A percentile compares a stretch with the other conserved stretches of the same genome.
These are phyloP conservation scores for Catostylus mosaicus DNA, from an alignment of 30 jellyfish, hydroid and myxozoan species.

Conservation along the genomic window DNA sequence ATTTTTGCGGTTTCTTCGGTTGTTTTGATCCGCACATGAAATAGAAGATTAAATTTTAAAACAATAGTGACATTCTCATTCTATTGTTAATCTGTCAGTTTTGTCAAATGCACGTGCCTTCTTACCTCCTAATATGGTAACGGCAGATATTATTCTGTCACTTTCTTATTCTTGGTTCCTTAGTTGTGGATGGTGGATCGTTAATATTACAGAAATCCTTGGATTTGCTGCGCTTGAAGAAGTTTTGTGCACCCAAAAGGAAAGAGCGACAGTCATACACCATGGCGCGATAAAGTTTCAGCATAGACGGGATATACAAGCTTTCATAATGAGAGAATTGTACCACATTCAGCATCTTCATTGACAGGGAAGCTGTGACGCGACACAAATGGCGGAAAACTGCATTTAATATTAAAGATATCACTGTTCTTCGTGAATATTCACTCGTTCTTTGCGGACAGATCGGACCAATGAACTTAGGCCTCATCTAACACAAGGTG, in stretches of 20 bases:
- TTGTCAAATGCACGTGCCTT: conserved; percentile 60
- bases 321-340: neutral
- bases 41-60: conserved; percentile 5
- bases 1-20: conserved; percentile 33
- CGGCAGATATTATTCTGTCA: conserved; percentile 19
- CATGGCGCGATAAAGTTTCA: neutral
- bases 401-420: neutral
- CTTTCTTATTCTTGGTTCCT: conserved; percentile 17
- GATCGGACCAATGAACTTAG: neutral
- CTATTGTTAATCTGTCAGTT: conserved; percentile 52
- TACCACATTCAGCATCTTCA: neutral
- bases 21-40: conserved; percentile 9
- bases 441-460: neutral
- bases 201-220: neutral
- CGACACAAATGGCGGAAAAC: neutral
- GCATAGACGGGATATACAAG: no score
- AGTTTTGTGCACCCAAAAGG: neutral
- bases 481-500: neutral
- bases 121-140: conserved; percentile 32
- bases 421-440: neutral
- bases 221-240: conserved; percentile 3
- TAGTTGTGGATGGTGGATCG: conserved; percentile 33
- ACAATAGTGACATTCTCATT: conserved; percentile 1
- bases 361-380: neutral
- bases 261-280: neutral